Base-by-base conservation (phyloP, 2,888 invertebrate genomes). In the Orthosia incerta region DNA sequence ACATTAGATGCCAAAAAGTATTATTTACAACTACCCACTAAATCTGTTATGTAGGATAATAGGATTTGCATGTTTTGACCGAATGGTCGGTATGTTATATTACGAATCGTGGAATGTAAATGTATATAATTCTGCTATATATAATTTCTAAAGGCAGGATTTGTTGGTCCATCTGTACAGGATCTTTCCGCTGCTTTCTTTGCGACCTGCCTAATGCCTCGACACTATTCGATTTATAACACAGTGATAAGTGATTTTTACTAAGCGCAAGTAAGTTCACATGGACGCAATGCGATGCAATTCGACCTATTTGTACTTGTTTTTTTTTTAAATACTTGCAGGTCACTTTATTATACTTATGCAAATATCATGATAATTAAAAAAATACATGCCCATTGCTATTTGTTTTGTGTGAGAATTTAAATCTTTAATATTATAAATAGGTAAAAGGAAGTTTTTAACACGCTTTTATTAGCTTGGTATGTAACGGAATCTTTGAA, bases 1-100 rank as follows among this genome's bases (percentile, higher is more conserved):
- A 79, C 57, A 71, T 68, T 67, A 71, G 56, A 64, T 71, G 74
- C 67, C 81, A 67, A 75, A 78, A 78, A 70, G n/a, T 78, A 78
- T 84, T 83, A 84, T 84, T 84, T 78, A 80, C 57, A 68, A 51
- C 79, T 11, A 68, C 68, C 64, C 59, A 74, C 57, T 61, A 59
- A 78, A 75, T 80, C 62, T 60, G 57, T 72, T 69, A 65, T 77
- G 61, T 66, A 39, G 55, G 74, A 31, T 76, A 71, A 75, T 65
- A 72, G 57, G 31, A 83, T 86, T 86, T 79, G 60, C 74, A 84
- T 84, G 65, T 69, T 75, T 55, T 18, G n/a, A 0, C 20, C 5
- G 9, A 56, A 62, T 20, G n/a, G 23, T 23, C 13, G 4, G 20
- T 55, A 48, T 51, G 20, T 45, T 62, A 26, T 45, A 20, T 23